phyloP scores from a whole-genome alignment of 2,888 invertebrate species.

The Eilema caniola region DNA sequence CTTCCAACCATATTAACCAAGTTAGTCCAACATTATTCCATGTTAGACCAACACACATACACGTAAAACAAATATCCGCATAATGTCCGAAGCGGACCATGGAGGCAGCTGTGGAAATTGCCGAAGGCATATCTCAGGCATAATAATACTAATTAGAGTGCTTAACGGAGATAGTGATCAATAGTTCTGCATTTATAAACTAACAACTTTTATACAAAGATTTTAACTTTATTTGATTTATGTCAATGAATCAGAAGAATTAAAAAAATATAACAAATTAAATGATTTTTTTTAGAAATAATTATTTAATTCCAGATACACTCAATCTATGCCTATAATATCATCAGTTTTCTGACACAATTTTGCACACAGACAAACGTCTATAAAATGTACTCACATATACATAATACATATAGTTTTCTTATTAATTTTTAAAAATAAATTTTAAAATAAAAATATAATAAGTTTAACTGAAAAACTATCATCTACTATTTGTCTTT shows the following conservation, averaged over 20 bases:
- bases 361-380: not conserved
- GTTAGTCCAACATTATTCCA: not conserved
- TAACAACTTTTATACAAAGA: too few relatives aligned
- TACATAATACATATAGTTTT: too few relatives aligned
- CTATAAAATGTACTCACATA: not conserved
- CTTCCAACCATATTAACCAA: not conserved
- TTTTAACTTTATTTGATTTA: too few relatives aligned
- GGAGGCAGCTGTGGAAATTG: not conserved
- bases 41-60: not conserved
- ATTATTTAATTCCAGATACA: not conserved
- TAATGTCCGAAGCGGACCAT: not conserved
- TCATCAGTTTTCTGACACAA: not conserved
- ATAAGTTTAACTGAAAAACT: too few relatives aligned
- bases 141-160: not conserved
- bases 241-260: too few relatives aligned
- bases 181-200: not conserved
- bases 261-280: too few relatives aligned
- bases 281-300: too few relatives aligned
- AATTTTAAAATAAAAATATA: too few relatives aligned
- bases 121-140: not conserved
- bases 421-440: too few relatives aligned
- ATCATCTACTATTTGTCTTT: too few relatives aligned
- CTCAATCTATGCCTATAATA: not conserved
- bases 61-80: conserved; percentile 2
- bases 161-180: not conserved